These are phyloP conservation scores for Pelusios castaneus DNA, from an alignment of 2,113 vertebrate species.

Conservation along the genomic window DNA sequence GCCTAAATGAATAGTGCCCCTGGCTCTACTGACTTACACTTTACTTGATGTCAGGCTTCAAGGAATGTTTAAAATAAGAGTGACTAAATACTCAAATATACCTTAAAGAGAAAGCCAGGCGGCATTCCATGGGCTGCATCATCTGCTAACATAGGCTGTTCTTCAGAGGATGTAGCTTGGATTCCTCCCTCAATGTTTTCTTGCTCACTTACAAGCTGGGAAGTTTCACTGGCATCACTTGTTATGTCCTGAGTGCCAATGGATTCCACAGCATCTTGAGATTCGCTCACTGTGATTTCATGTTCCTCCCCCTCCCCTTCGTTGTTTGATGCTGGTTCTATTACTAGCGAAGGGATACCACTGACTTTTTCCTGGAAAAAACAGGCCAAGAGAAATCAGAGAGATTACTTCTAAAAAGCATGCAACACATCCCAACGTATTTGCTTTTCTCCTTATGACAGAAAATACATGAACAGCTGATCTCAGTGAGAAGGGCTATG, in stretches of 20 bases:
- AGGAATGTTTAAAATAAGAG: not conserved
- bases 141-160: slow-evolving; percentile 34
- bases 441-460: not conserved
- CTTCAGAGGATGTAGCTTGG: slow-evolving; percentile 1
- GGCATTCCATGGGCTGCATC: slow-evolving; percentile 73
- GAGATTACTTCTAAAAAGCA: not conserved
- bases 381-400: rapidly evolving
- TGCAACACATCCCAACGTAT: not conserved
- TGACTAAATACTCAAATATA: slow-evolving; percentile 37
- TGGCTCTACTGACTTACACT: not conserved
- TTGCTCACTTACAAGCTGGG: slow-evolving; percentile 58
- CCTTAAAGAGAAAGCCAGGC: slow-evolving; percentile 90
- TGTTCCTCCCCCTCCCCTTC: slow-evolving; percentile 90
- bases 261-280: slow-evolving; percentile 2
- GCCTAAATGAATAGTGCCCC: not conserved
- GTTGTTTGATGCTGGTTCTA: slow-evolving; percentile 95
- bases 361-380: slow-evolving; percentile 84
- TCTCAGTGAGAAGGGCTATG: not conserved
- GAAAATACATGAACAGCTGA: not conserved
- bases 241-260: not conserved
- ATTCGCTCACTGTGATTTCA: not conserved
- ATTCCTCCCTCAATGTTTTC: slow-evolving; percentile 61
- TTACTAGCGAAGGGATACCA: slow-evolving; percentile 92
- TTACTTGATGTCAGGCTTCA: not conserved
- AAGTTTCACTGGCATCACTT: slow-evolving; percentile 37